Evolutionary conservation across 2,113 vertebrate species (phyloP).

Genomic region (Micronycteris hirsuta): DNA sequence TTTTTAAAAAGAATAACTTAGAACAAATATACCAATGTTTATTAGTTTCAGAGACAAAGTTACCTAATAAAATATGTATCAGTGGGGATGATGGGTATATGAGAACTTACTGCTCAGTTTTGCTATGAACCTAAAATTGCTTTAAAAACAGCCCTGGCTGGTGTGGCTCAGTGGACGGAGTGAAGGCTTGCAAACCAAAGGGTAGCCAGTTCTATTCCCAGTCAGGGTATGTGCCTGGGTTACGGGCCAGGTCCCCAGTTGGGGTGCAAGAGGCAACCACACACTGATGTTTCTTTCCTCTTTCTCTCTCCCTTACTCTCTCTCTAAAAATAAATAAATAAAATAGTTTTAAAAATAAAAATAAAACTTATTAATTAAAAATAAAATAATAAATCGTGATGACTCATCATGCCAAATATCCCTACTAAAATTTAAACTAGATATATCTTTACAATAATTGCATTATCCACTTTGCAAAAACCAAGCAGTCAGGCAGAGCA

Average conservation of each 20-base stretch:
- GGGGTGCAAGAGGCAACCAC: no score
- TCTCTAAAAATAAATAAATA: neutral
- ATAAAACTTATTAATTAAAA: neutral
- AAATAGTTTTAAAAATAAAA: neutral
- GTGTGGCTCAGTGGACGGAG: no score
- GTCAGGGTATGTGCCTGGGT: no score
- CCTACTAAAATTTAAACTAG: constrained; percentile 69
- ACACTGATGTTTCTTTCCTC: neutral
- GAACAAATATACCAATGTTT: neutral
- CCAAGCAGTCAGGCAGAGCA: constrained; percentile 52
- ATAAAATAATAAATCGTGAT: constrained; percentile 22
- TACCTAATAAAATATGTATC: neutral
- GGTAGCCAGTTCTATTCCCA: no score
- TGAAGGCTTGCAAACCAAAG: no score
- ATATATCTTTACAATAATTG: constrained; percentile 72
- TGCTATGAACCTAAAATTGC: neutral
- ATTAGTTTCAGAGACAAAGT: neutral
- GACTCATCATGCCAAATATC: constrained; percentile 65
- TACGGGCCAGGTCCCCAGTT: no score
- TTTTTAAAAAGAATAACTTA: neutral
- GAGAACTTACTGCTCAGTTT: neutral
- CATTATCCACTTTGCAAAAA: constrained; percentile 64
- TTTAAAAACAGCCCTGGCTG: neutral
- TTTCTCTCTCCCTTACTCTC: neutral
- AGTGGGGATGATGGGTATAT: neutral